Base-by-base conservation (phyloP, 2,888 invertebrate genomes). In the Acrocera orbiculus region DNA sequence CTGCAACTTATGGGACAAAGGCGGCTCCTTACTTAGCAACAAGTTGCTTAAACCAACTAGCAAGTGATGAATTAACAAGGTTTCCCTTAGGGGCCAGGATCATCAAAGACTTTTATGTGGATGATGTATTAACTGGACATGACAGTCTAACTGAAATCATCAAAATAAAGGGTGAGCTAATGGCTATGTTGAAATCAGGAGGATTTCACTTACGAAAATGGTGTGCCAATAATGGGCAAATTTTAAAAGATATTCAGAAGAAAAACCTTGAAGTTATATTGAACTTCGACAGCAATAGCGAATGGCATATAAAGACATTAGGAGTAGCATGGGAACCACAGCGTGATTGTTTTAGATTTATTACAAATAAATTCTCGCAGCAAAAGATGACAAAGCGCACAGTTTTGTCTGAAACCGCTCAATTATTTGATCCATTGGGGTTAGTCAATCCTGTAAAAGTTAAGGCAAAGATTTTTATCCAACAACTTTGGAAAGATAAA, bases 401-500 rank as follows among this genome's bases (percentile, higher is more conserved):
- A 28, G 16, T 19, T 4, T 3, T 27, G 10, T n/a, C 28, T 16
- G 22, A 22, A 20, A 22, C 14, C 15, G 14, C 32, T 7, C 9
- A 10, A 10, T 6, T 32, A n/a, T 32, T 25, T 25, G 32, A 32
- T 25, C 32, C 32, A 13, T 13, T 31, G 7, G 31, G 23, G 6
- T 8, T 6, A 5, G 5, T 24, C 5, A 9, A 7, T 24, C 24
- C 22, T 5, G n/a, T 17, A n/a, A 17, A 10, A 4, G 14, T 15
- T 8, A 15, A 13, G 5, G 15, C 28, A 16, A 15, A 28, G 16
- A 28, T 13, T n/a, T 14, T n/a, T n/a, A n/a, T n/a, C n/a, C n/a
- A n/a, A n/a, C n/a, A n/a, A n/a, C n/a, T n/a, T n/a, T n/a, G n/a
- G n/a, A n/a, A n/a, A n/a, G n/a, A n/a, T n/a, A n/a, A n/a, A n/a